Base-by-base conservation (phyloP, 2,888 invertebrate genomes). In the Aphrophora alni region DNA sequence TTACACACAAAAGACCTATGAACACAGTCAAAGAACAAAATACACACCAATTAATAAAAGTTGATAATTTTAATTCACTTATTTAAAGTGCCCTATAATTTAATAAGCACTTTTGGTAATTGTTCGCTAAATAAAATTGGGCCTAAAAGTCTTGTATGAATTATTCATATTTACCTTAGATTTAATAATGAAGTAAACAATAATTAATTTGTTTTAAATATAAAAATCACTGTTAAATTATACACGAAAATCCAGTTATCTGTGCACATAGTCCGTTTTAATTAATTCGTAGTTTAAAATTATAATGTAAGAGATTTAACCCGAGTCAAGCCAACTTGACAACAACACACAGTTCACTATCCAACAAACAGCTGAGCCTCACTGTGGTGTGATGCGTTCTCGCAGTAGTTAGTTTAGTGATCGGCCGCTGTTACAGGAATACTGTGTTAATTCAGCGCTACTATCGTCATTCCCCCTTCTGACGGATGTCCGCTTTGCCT, bases 401-500 rank as follows among this genome's bases (percentile, higher is more conserved):
- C 33, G 33, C 44, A 44, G 44, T 24, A 38, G 75, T 44, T 78
- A 78, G 78, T 78, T 78, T 51, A 33, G 28, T 26, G 72, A n/a
- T 28, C 51, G 27, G 27, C 78, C 78, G 72, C 78, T 51, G 78
- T 73, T 78, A 73, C 24, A 28, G 59, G 73, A 27, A 51, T 38
- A 38, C 71, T 27, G 77, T 70, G 71, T 28, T 38, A 38, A 28
- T 71, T 27, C 21, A 78, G 78, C 78, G 78, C 78, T 68, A 78
- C 73, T 25, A 73, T 78, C 78, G 78, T 44, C 44, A 44, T 44
- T 44, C 44, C 44, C 73, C 69, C 69, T 26, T 69, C 24, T 73
- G 78, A 72, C 78, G 78, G 78, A 78, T 73, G 78, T 78, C 78
- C 78, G 78, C 73, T 78, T 78, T 73, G 24, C 78, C 78, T 78